Percentiles rank a stretch among this genome's conserved stretches.
phyloP scores from a whole-genome alignment of 2,113 vertebrate species.

The Hucho hucho region DNA sequence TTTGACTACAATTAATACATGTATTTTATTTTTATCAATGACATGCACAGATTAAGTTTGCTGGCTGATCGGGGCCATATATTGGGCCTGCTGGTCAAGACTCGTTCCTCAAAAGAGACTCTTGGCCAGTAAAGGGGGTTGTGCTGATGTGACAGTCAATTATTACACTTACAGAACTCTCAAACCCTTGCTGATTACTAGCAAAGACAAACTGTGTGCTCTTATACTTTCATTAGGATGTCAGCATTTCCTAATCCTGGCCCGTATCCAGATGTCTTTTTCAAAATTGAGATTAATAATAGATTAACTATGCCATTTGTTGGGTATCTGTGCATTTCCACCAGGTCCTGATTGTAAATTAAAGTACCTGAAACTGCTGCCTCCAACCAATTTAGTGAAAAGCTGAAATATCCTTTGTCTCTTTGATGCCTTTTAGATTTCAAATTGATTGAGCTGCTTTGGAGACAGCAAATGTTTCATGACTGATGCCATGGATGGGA shows the following conservation, averaged over 20 bases:
- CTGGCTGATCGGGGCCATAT: too few relatives aligned
- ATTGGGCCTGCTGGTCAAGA: too few relatives aligned
- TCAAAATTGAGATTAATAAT: slow-evolving; percentile 70
- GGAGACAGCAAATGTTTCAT: background rate
- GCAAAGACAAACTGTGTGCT: too few relatives aligned
- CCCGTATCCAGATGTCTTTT: slow-evolving; percentile 41
- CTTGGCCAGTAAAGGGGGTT: background rate
- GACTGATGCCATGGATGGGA: slow-evolving; percentile 30
- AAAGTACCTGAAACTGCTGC: background rate
- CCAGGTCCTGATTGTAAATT: slow-evolving; percentile 16
- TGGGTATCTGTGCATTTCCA: slow-evolving; percentile 41
- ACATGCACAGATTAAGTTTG: too few relatives aligned
- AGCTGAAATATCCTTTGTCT: background rate
- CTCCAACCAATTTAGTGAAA: background rate
- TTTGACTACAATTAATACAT: too few relatives aligned
- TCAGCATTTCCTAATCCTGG: slow-evolving; percentile 29
- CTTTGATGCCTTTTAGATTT: background rate
- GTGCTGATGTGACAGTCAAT: background rate
- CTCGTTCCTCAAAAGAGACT: background rate
- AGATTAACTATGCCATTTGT: slow-evolving; percentile 51
- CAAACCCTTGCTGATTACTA: background rate
- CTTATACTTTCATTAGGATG: background rate
- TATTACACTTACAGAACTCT: background rate
- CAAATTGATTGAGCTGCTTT: background rate
- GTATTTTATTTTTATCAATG: too few relatives aligned